Base-by-base conservation (phyloP, 1,140 invertebrate species). In the Akabosia matsudoensis region DNA sequence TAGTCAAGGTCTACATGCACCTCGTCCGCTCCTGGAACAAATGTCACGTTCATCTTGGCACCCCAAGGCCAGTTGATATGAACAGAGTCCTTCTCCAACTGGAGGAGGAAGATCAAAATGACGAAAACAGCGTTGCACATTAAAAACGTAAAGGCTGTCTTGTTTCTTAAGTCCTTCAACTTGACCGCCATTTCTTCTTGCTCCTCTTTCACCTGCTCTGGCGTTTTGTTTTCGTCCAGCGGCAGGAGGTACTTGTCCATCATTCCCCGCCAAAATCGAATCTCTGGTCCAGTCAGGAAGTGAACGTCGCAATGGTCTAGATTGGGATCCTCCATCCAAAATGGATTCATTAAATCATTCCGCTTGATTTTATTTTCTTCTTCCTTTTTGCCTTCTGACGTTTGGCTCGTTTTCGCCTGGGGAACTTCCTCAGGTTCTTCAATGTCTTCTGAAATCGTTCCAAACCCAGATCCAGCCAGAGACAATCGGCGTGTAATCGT, bases 61-160 rank as follows among this genome's bases (percentile, higher is more conserved):
- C 89, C 90, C 64, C 91, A 87, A 7, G 90, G 91, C 92, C 91
- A 93, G 74, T 89, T 86, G 0, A 93, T 79, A 81, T 92, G 88
- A 24, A 92, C 83, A 76, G 85, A 83, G 76, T 92, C 89, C 83
- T 92, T 92, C 79, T 93, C 89, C 56, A 92, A 83, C 85, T 94
- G 93, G 78, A 95, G 87, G 52, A 94, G 85, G 78, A 94, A 91
- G 0, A 94, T 88, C 56, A 92, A 88, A 24, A 94, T 85, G 28
- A 95, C 91, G 84, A 94, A 96, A 0, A 95, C 85, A 7, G 90
- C 88, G 84, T 96, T 96, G 1, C 94, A 85, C 90, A 94, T 94
- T 70, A 92, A 90, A 84, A 94, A 95, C 54, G 90, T 90, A 81
- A 93, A 91, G 0, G 92, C 88, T 74, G 88, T 88, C 80, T 91